Evolutionary conservation across 1,140 invertebrate genomes (phyloP), one percentile per base, ranked within the genome.

Genomic region (Helicoverpa armigera): DNA sequence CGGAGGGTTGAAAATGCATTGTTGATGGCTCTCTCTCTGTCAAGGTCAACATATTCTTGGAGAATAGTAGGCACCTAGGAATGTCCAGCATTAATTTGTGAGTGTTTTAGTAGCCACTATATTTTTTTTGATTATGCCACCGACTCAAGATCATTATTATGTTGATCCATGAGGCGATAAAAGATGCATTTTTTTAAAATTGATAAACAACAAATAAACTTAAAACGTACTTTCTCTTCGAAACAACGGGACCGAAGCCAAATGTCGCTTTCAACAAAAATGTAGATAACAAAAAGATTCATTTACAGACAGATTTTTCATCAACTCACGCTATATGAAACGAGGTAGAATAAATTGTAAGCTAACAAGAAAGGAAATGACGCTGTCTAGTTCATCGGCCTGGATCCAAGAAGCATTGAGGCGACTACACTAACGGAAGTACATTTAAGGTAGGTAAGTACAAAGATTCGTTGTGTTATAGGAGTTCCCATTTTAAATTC

Each of bases 1-100:
- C 87, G 60, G 90, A 94, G 91, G 91, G 92, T 93, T 93, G 91
- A 91, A 93, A 94, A 88, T 91, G 87, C 91, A 92, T 87, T 92
- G 90, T 80, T 87, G 82, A 81, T 75, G 60, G 65, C 78, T 87
- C 86, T 89, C 78, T 87, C 86, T 89, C 85, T 90, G 84, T 90
- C 93, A 94, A 94, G 91, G 91, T 93, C 91, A 90, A 87, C 79
- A 77, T 79, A 82, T 84, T 85, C 83, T 13, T 11, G 18, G 5
- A 48, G n/a, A n/a, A n/a, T 51, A 14, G 18, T 31, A 58, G n/a
- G 2, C 56, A 23, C 14, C 29, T 72, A 29, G 51, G 12, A 7
- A 54, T 50, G 9, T 50, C 23, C 31, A 2, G 53, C 31, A 4
- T 14, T 43, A 31, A 69, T 43, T 23, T 43, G 35, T 9, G 35